phyloP scores from a whole-genome alignment of 2,797 vertebrate species.

The Propithecus deckenii region DNA sequence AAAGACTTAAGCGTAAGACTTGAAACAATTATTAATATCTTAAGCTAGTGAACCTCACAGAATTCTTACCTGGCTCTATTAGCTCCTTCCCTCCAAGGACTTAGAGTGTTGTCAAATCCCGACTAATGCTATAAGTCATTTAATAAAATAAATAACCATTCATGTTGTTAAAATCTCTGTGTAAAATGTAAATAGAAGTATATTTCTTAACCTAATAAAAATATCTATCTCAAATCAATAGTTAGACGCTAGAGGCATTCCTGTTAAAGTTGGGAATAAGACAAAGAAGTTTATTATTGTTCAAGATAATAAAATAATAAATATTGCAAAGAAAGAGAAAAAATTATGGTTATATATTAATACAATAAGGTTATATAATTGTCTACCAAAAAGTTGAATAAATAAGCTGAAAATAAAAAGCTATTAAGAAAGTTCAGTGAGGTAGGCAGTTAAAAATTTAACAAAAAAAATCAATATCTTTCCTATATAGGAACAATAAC shows the following conservation, averaged over 20 bases:
- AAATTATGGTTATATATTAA: not conserved
- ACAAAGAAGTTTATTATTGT: not conserved
- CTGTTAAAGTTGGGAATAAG: slow-evolving; percentile 4
- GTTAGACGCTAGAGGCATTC: not conserved
- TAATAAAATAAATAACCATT: not conserved
- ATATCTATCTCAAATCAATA: not conserved
- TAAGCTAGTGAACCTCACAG: not conserved
- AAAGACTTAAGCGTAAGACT: not conserved
- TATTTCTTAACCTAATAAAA: not conserved
- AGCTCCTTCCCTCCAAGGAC: not conserved
- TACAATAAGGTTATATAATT: not conserved
- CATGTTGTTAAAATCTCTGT: not conserved
- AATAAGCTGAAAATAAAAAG: slow-evolving; percentile 29
- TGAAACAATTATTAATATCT: not conserved
- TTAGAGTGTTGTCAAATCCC: not conserved
- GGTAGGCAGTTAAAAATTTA: slow-evolving; percentile 21
- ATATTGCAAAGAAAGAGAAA: not conserved
- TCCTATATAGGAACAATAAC: not conserved
- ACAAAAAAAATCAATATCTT: not conserved
- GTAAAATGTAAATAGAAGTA: not conserved
- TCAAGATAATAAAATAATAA: not conserved
- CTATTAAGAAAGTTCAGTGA: not conserved
- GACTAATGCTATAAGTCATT: not conserved
- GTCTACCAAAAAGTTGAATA: slow-evolving; percentile 1
- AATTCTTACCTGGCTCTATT: not conserved